Conservation (phyloP, 1,140 invertebrate species). For the Zaprionus africanus region DNA sequence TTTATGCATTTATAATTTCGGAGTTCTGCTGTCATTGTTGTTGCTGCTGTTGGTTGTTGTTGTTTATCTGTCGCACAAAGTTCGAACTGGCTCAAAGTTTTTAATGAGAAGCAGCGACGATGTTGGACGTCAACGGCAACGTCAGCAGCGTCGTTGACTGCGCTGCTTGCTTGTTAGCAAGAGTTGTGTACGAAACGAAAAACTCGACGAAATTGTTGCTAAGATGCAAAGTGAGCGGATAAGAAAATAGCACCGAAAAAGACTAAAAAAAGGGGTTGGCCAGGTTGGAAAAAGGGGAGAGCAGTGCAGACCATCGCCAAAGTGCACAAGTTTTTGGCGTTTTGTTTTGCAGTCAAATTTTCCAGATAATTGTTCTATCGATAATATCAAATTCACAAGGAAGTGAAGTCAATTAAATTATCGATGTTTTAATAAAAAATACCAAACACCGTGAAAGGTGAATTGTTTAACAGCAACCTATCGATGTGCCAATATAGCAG, state of each 20-base stretch:
- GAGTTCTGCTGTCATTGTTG: conserved; percentile 49
- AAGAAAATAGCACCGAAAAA: conserved; percentile 11
- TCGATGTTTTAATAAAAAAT: background rate
- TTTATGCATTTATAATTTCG: conserved; percentile 74
- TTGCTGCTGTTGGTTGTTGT: conserved; percentile 63
- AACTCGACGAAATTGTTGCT: conserved; percentile 31
- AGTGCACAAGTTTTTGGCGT: conserved; percentile 5
- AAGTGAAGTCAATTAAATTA: background rate
- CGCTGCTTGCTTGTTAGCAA: conserved; percentile 25
- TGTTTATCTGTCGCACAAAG: conserved; percentile 69
- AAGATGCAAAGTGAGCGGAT: conserved; percentile 32
- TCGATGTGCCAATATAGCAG: background rate
- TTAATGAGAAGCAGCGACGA: conserved; percentile 71
- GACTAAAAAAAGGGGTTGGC: background rate
- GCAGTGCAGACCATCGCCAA: conserved; percentile 6
- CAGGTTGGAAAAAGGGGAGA: background rate
- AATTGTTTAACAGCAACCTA: background rate
- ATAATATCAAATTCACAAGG: conserved; percentile 12
- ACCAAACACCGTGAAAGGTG: background rate
- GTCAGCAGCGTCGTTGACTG: background rate
- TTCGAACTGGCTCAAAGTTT: conserved; percentile 74
- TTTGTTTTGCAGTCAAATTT: conserved; percentile 23
- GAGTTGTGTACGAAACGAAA: conserved; percentile 20
- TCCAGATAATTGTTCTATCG: conserved; percentile 10
- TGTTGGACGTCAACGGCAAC: conserved; percentile 61